A percentile compares a stretch with the other conserved stretches of the same genome.
These are phyloP conservation scores for Myiozetetes cayanensis DNA, from an alignment of 2,113 vertebrate species.

Conservation along the genomic window DNA sequence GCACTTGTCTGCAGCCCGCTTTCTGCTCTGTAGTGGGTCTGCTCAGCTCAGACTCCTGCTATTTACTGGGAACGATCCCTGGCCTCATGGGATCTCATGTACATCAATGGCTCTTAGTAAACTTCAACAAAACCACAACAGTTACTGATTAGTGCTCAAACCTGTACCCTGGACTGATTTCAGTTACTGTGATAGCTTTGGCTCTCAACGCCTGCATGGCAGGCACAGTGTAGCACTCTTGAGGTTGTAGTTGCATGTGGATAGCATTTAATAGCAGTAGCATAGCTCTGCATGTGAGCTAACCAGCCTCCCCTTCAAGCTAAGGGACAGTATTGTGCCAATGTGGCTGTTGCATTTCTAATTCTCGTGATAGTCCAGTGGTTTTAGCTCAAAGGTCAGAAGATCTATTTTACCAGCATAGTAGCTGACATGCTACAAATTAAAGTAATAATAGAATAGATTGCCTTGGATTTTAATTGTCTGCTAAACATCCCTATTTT, in stretches of 20 bases:
- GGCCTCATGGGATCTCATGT: neutral
- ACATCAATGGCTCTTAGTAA: neutral
- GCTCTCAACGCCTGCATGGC: neutral
- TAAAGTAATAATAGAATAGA: neutral
- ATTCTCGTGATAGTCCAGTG: neutral
- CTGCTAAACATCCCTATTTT: neutral
- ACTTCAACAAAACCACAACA: neutral
- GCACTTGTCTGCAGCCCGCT: neutral
- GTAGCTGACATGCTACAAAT: neutral
- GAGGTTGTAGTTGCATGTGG: neutral
- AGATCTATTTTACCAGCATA: neutral
- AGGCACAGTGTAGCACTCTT: accelerated
- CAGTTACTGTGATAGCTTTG: neutral
- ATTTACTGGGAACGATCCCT: neutral
- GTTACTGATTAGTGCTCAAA: neutral
- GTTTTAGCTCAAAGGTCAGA: neutral
- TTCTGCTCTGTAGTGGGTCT: neutral
- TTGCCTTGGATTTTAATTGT: neutral
- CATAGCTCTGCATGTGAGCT: accelerated
- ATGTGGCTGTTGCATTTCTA: accelerated
- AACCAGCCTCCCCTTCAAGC: too few species aligned
- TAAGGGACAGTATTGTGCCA: neutral
- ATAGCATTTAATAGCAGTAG: neutral
- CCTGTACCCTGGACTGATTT: neutral
- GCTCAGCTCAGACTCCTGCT: neutral